phyloP scores from a whole-genome alignment of 1,140 invertebrate genomes.

The Capitella teleta region DNA sequence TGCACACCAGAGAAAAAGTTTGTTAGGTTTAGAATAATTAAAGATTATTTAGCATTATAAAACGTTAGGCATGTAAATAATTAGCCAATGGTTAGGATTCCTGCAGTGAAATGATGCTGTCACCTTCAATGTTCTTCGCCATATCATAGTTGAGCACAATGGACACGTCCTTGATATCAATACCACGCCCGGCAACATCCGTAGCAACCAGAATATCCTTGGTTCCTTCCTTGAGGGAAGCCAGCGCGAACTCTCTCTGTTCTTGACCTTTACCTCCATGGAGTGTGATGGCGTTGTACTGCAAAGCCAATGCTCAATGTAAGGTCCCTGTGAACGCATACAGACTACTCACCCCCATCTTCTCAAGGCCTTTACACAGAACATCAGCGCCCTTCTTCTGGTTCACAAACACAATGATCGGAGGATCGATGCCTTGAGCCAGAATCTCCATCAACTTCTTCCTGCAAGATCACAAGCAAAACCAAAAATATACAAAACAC shows the following conservation, averaged over 20 bases:
- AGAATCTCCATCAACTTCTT: constrained; percentile 50
- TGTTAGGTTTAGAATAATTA: too few species aligned
- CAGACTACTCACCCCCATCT: constrained; percentile 62
- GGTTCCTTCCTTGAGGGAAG: constrained; percentile 77
- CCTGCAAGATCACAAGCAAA: constrained; percentile 19
- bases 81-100: too few species aligned
- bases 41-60: too few species aligned
- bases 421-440: constrained; percentile 74
- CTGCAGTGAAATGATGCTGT: too few species aligned
- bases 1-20: too few species aligned
- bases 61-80: too few species aligned
- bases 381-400: constrained; percentile 99
- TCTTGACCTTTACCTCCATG: constrained; percentile 99
- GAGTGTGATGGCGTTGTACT: constrained; percentile 88
- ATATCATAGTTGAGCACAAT: constrained; percentile 99
- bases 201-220: constrained; percentile 99
- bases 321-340: neutral
- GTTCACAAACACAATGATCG: constrained; percentile 99
- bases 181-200: constrained; percentile 99
- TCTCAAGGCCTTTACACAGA: constrained; percentile 90
- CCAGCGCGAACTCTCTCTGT: constrained; percentile 94
- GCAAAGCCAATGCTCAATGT: constrained; percentile 18
- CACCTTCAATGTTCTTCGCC: constrained; percentile 94
- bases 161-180: constrained; percentile 98
- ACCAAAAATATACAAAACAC: neutral